A percentile compares a stretch with the other conserved stretches of the same genome.
Evolutionary conservation across 1,140 invertebrate genomes (phyloP).

Genomic region (Temnothorax curvispinosus): DNA sequence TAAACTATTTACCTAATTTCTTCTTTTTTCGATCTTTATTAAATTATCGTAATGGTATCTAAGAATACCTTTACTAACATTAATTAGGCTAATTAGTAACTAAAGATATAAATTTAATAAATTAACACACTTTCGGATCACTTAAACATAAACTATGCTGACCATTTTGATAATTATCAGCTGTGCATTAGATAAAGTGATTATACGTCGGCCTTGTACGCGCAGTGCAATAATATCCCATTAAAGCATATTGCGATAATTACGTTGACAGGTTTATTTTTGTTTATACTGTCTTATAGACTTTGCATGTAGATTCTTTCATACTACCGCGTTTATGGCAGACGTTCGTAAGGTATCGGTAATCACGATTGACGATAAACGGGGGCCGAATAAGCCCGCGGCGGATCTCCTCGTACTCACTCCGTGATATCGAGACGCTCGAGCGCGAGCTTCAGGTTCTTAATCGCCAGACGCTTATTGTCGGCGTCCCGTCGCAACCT

Average conservation of each 20-base stretch:
- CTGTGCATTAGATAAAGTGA: background rate
- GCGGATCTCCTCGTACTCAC: constrained; percentile 85
- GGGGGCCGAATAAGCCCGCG: background rate
- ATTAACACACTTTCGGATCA: constrained; percentile 6
- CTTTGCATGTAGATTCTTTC: background rate
- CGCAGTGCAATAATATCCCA: background rate
- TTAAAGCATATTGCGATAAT: constrained; percentile 6
- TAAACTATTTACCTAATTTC: background rate
- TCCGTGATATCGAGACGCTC: constrained; percentile 93
- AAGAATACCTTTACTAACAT: background rate
- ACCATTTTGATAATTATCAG: constrained; percentile 18
- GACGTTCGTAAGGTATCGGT: background rate
- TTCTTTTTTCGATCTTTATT: background rate
- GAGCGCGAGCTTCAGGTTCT: constrained; percentile 90
- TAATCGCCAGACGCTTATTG: constrained; percentile 90
- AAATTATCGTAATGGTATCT: background rate
- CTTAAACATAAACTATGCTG: background rate
- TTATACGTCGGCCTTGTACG: background rate
- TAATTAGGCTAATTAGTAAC: constrained; percentile 3
- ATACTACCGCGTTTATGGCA: background rate
- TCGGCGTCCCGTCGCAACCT: constrained; percentile 90
- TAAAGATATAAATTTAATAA: constrained; percentile 10
- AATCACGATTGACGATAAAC: constrained; percentile 35
- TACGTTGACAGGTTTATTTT: background rate
- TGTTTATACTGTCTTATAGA: background rate